Conservation (phyloP, 2,888 invertebrate genomes). For the Drosophila meridiana region DNA sequence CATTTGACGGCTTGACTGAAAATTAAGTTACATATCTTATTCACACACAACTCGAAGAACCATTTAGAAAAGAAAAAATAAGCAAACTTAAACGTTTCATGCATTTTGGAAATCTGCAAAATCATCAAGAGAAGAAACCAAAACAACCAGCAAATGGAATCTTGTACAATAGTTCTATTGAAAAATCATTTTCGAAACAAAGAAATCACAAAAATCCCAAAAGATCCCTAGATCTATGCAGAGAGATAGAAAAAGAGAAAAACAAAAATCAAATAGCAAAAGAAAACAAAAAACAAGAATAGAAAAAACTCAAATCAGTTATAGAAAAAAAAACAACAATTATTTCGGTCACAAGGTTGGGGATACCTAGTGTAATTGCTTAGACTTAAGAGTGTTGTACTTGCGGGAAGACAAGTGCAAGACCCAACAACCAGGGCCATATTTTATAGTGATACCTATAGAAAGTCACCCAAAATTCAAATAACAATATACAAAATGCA, state of each 20-base stretch:
- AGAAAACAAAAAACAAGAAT: background rate
- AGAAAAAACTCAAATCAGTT: slow-evolving; percentile 2
- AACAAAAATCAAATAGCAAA: slow-evolving; percentile 22
- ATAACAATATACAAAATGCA: slow-evolving; percentile 9
- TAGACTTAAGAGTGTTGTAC: slow-evolving; percentile 73
- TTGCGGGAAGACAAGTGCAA: slow-evolving; percentile 74
- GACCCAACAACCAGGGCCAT: slow-evolving; percentile 55
- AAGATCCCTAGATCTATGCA: slow-evolving; percentile 65
- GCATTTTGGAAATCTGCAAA: slow-evolving; percentile 79
- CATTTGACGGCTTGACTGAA: slow-evolving; percentile 39
- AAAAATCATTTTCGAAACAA: slow-evolving; percentile 44
- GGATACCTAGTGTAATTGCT: slow-evolving; percentile 85
- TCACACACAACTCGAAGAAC: slow-evolving; percentile 40
- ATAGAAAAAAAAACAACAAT: background rate
- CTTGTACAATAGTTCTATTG: slow-evolving; percentile 82
- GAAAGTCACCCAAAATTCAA: slow-evolving; percentile 28
- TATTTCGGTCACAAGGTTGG: slow-evolving; percentile 75
- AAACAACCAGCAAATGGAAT: slow-evolving; percentile 78
- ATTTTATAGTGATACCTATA: slow-evolving; percentile 17
- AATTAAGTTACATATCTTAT: slow-evolving; percentile 62
- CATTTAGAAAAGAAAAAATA: slow-evolving; percentile 29
- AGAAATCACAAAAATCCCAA: background rate
- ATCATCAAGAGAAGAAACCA: slow-evolving; percentile 69
- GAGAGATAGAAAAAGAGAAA: slow-evolving; percentile 64
- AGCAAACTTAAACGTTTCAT: slow-evolving; percentile 44